These are phyloP conservation scores for Xyliphius kryptos DNA, from an alignment of 2,113 vertebrate species.

Conservation along the genomic window DNA sequence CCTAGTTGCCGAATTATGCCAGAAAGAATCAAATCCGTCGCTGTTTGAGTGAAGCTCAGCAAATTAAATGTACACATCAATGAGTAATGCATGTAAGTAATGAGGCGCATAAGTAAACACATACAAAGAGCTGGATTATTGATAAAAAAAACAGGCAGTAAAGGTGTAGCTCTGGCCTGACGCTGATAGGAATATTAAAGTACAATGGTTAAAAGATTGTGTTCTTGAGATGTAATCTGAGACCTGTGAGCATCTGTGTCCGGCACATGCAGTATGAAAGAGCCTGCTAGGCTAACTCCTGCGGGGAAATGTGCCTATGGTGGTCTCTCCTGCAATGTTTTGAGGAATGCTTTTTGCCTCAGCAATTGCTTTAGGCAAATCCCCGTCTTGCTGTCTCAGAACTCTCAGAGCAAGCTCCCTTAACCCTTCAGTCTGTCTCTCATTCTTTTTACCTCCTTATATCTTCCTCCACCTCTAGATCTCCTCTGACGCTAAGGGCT, in stretches of 20 bases:
- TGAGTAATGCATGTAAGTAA: constrained; percentile 16
- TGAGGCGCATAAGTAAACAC: constrained; percentile 29
- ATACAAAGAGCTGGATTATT: constrained; percentile 15
- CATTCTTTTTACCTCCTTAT: too few species aligned
- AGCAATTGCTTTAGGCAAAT: constrained; percentile 65
- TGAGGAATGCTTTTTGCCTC: constrained; percentile 62
- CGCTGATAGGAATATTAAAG: constrained; percentile 4
- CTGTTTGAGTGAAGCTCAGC: constrained; percentile 28
- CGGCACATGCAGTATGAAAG: constrained; percentile 55
- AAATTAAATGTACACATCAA: constrained; percentile 36
- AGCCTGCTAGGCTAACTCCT: constrained; percentile 45
- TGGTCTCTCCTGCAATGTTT: constrained; percentile 65
- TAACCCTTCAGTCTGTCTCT: too few species aligned
- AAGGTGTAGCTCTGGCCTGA: too few species aligned
- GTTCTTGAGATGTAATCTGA: constrained; percentile 44
- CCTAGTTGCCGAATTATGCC: constrained; percentile 48
- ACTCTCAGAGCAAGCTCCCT: too few species aligned
- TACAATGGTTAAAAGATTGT: constrained; percentile 37
- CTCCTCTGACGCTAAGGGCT: constrained; percentile 54
- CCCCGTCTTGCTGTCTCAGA: constrained; percentile 47
- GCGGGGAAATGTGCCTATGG: constrained; percentile 57
- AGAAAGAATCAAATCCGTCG: constrained; percentile 56
- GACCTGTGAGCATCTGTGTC: constrained; percentile 54
- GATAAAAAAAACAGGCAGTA: too few species aligned
- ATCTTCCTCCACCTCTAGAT: constrained; percentile 11